Evolutionary conservation across 2,888 invertebrate species (phyloP).

Genomic region (Venustoraphidia nigricollis): DNA sequence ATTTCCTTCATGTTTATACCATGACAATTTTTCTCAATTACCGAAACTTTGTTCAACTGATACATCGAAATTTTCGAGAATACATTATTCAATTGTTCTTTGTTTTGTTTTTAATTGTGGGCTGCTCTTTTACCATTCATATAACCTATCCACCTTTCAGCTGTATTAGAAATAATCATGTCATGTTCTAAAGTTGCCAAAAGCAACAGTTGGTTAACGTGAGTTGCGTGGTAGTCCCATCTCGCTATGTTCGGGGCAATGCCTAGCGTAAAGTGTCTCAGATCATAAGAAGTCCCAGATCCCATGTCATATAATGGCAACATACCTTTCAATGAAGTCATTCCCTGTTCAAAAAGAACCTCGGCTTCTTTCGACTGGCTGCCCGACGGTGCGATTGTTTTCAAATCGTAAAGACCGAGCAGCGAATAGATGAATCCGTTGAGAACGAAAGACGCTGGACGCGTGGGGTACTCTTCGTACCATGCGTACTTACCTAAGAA

Average conservation of each 20-base stretch:
- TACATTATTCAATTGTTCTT: background rate
- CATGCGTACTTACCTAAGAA: conserved; percentile 80
- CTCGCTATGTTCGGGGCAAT: conserved; percentile 88
- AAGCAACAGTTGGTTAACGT: conserved; percentile 87
- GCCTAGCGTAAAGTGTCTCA: conserved; percentile 81
- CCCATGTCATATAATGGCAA: conserved; percentile 89
- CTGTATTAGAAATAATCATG: conserved; percentile 65
- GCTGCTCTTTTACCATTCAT: conserved; percentile 89
- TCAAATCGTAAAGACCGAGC: conserved; percentile 90
- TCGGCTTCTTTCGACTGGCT: conserved; percentile 55
- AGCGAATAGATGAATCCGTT: conserved; percentile 98
- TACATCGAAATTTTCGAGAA: background rate
- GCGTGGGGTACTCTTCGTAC: conserved; percentile 98
- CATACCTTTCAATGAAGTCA: conserved; percentile 73
- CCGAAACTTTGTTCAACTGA: background rate
- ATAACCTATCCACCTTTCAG: conserved; percentile 86
- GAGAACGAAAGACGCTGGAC: conserved; percentile 84
- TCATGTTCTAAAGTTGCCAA: conserved; percentile 75
- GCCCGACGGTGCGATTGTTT: conserved; percentile 51
- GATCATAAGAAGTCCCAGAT: conserved; percentile 88
- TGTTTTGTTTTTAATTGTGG: conserved; percentile 56
- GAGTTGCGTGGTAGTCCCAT: conserved; percentile 98
- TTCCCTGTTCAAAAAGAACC: conserved; percentile 66
- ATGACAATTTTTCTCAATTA: too few relatives aligned
- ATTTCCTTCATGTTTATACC: too few relatives aligned